Base-by-base conservation (phyloP, 2,113 vertebrate genomes). In the Catharus minimus region DNA sequence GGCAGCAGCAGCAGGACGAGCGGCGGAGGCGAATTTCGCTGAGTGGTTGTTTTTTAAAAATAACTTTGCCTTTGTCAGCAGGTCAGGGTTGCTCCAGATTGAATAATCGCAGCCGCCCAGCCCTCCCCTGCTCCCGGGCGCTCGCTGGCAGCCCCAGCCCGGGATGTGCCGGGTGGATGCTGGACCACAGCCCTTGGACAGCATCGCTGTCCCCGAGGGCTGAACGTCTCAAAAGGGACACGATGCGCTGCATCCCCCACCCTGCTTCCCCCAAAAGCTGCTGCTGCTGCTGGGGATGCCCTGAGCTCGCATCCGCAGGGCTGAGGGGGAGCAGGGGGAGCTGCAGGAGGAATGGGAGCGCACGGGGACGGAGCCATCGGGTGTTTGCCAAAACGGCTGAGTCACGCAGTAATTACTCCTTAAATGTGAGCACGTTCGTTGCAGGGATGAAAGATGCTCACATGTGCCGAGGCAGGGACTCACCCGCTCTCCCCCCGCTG, bases 31-130 rank as follows among this genome's bases (percentile, higher is more conserved):
- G 7, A 93, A 94, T 96, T 97, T 86, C 26, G 96, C 96, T 97
- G 96, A 97, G 96, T 95, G 83, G 95, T 18, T 80, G 92, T 76
- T 94, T 97, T 97, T 96, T 95, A 96, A 97, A 97, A 96, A 97
- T 97, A 97, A 92, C 96, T 97, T 95, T 96, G 96, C 93, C 94
- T 93, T 94, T 95, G 95, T 96, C 93, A 97, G 96, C 96, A 97
- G 96, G 96, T 97, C 95, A 91, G 95, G 94, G 95, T 53, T 94
- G 96, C 94, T 96, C 96, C 95, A 86, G 86, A 95, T 93, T 94
- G 93, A 96, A 95, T 89, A 81, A 94, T 94, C 76, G 36, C 88
- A 64, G 95, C 86, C 61, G 38, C 80, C 66, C 88, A 39, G 73
- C 95, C 95, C 93, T 86, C 86, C 90, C 90, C 94, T 65, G 91